Base-by-base conservation (phyloP, 2,888 invertebrate species). In the Blera fallax region DNA sequence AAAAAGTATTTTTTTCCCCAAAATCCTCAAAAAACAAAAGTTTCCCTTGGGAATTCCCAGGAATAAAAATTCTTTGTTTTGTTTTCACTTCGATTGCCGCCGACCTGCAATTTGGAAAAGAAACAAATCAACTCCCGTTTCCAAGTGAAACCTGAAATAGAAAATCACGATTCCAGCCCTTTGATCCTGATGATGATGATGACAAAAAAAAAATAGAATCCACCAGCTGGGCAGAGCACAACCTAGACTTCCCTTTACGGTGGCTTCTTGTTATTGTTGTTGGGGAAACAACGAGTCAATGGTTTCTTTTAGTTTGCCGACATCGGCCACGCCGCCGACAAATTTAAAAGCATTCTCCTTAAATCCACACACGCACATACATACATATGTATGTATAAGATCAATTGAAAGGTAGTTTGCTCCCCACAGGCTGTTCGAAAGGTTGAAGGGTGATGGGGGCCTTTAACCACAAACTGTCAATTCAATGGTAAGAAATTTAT, bases 271-370 rank as follows among this genome's bases (percentile, higher is more conserved):
- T 79, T 83, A 43, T 79, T 73, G 73, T 69, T 79, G 56, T 62
- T 65, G 60, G 70, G 56, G 69, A 62, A 84, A 73, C 79, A 79
- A 79, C 83, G 10, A 73, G 14, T 60, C 60, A 21, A 52, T 27
- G 73, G 54, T 62, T 80, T 29, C 81, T 76, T 85, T 48, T 43
- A 81, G 67, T 77, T 85, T 69, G 81, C 85, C 85, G 85, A 52
- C 76, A 60, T 11, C 34, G 43, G 11, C 24, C 60, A 18, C 14
- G 40, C 37, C 16, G 10, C 37, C 52, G 81, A 6, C 48, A 70
- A 58, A 54, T 56, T 18, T 73, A 58, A 79, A 79, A 79, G 64
- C 76, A 56, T 73, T 79, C 79, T 14, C 37, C 32, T 54, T 21
- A 40, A 60, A 24, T 56, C 14, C 21, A 43, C 27, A 37, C 58